Conservation (phyloP, 2,797 vertebrate genomes). For the Chaetophractus vellerosus region DNA sequence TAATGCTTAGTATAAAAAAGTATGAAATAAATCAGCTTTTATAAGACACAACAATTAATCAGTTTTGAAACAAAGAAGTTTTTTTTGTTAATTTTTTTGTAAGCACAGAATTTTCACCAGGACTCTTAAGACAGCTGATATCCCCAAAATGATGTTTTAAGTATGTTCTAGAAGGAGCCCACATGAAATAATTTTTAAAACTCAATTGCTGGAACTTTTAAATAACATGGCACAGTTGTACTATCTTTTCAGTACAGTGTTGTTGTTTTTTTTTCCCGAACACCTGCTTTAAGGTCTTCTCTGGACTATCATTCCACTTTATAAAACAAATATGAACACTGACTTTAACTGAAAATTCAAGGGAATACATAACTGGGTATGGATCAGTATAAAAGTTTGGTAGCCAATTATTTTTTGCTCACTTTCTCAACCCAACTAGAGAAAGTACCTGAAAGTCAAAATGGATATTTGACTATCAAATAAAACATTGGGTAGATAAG, state of each 20-base stretch:
- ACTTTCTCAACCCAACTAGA: conserved; percentile 15
- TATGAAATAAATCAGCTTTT: conserved; percentile 92
- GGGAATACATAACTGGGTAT: not conserved
- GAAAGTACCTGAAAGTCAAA: conserved; percentile 52
- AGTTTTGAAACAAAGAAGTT: conserved; percentile 86
- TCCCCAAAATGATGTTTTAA: conserved; percentile 69
- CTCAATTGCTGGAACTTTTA: conserved; percentile 9
- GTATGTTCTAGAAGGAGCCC: conserved; percentile 50
- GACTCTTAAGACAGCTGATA: conserved; percentile 73
- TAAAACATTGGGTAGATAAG: not conserved
- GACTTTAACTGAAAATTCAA: conserved; percentile 37
- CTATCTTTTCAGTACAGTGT: not conserved
- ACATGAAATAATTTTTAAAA: not conserved
- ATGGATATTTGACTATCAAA: conserved; percentile 41
- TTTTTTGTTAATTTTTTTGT: conserved; percentile 57
- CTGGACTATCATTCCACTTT: not conserved
- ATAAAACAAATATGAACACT: not conserved
- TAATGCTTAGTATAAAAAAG: conserved; percentile 91
- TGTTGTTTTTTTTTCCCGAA: no score
- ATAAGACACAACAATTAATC: conserved; percentile 91
- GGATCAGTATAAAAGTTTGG: not conserved
- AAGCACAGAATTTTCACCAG: conserved; percentile 66
- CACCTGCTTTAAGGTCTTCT: not conserved
- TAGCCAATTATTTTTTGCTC: conserved; percentile 33
- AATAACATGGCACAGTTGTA: not conserved